Evolutionary conservation across 2,113 vertebrate genomes (phyloP).

Genomic region (Lophotis ruficrista): DNA sequence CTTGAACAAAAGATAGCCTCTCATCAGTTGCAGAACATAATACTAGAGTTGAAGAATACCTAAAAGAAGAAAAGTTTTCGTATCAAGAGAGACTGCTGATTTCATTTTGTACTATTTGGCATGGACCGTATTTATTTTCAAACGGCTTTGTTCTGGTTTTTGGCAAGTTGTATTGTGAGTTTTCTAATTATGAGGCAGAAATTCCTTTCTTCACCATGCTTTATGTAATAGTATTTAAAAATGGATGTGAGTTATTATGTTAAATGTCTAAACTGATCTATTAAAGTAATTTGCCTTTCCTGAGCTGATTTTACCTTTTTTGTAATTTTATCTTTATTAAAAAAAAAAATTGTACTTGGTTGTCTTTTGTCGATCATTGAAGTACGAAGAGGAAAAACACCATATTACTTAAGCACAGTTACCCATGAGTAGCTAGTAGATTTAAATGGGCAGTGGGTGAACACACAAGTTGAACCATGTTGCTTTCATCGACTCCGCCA

Average conservation of each 20-base stretch:
- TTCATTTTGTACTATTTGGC: constrained; percentile 84
- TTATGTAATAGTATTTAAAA: constrained; percentile 87
- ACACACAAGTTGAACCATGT: neutral
- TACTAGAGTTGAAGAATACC: constrained; percentile 54
- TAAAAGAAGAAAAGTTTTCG: constrained; percentile 67
- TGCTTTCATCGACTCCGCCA: neutral
- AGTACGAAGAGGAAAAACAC: neutral
- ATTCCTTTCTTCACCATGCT: constrained; percentile 82
- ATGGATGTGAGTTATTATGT: constrained; percentile 85
- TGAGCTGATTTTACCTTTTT: constrained; percentile 84
- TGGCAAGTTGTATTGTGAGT: constrained; percentile 84
- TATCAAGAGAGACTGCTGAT: constrained; percentile 75
- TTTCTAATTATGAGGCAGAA: constrained; percentile 85
- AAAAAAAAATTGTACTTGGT: constrained; percentile 72
- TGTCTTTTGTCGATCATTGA: constrained; percentile 69
- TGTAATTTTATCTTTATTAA: constrained; percentile 87
- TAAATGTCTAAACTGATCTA: constrained; percentile 81
- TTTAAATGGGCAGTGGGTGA: neutral
- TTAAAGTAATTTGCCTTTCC: constrained; percentile 85
- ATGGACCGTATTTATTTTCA: constrained; percentile 88
- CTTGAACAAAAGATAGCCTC: constrained; percentile 78
- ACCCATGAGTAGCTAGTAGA: neutral
- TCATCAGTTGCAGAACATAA: constrained; percentile 63
- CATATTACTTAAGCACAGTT: neutral
- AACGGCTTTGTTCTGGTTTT: constrained; percentile 78